Evolutionary conservation across 2,113 vertebrate genomes (phyloP), one percentile per base, ranked within the genome.

Genomic region (Anhinga anhinga): DNA sequence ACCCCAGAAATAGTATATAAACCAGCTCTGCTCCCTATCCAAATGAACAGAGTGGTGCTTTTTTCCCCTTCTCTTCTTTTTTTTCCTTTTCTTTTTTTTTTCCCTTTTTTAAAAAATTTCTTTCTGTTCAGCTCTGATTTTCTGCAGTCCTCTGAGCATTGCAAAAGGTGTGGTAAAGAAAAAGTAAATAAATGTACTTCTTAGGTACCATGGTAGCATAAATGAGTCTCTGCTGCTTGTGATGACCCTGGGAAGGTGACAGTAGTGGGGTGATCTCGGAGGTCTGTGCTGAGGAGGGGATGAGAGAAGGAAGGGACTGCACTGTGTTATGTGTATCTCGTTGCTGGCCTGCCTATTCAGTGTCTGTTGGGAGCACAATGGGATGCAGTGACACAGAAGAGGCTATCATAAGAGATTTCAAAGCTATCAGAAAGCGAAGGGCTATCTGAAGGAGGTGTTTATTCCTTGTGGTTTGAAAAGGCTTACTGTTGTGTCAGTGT

Each of bases 291-390:
- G 29, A 44, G 55, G 29, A 42, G n/a, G 42, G 25, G 42, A 6
- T 4, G 49, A 12, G 63, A 42, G 55, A 22, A 26, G 59, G 80
- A 38, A 65, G 63, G 36, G 55, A 5, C 69, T 13, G 74, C 14
- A 3, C 13, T 5, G 15, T 25, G 13, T 20, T 63, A 15, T 59
- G 36, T 20, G 22, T 20, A 11, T n/a, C 47, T 61, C 0, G 0
- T 2, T 29, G 82, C 44, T 82, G 66, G 29, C 22, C 29, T 34
- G 55, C n/a, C 65, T 42, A 22, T 6, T 40, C 22, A 8, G 42
- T 2, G 11, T n/a, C 70, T 63, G 34, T 3, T 44, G 73, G 70
- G 76, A 88, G 40, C 42, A 7, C 2, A 2, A 20, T 44, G 77
- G 49, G 34, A 5, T 45, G 72, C 29, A 61, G 44, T 36, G 47